Evolutionary conservation across 2,888 invertebrate species (phyloP).

Genomic region (Sycophila texana): DNA sequence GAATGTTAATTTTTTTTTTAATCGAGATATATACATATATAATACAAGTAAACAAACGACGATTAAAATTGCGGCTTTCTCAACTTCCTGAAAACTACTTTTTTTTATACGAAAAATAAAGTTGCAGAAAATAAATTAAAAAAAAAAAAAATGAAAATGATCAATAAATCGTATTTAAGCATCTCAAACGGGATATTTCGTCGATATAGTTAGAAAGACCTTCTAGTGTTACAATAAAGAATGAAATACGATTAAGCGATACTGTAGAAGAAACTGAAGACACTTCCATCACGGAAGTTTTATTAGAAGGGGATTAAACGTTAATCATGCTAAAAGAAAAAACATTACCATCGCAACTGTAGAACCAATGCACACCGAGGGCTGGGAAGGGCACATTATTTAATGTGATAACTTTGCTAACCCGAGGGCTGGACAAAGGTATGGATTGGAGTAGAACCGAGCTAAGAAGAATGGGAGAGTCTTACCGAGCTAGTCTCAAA

Average conservation of each 20-base stretch:
- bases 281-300: constrained; percentile 18
- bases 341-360: constrained; percentile 28
- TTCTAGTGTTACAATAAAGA: constrained; percentile 31
- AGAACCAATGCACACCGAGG: constrained; percentile 6
- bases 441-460: constrained; percentile 16
- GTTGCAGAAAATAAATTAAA: constrained; percentile 46
- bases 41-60: constrained; percentile 28
- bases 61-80: constrained; percentile 38
- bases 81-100: constrained; percentile 38
- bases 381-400: constrained; percentile 11
- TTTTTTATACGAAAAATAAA: constrained; percentile 42
- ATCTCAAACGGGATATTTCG: constrained; percentile 26
- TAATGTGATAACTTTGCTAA: constrained; percentile 30
- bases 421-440: constrained; percentile 13
- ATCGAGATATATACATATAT: constrained; percentile 23
- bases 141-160: constrained; percentile 1
- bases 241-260: constrained; percentile 18
- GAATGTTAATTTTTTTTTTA: constrained; percentile 42
- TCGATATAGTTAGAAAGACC: constrained; percentile 28
- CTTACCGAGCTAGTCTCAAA: neutral
- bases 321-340: neutral
- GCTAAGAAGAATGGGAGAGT: constrained; percentile 4
- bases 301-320: constrained; percentile 31
- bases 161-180: constrained; percentile 7
- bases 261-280: constrained; percentile 27